Base-by-base conservation (phyloP, 1,140 invertebrate genomes). In the Belonocnema kinseyi region DNA sequence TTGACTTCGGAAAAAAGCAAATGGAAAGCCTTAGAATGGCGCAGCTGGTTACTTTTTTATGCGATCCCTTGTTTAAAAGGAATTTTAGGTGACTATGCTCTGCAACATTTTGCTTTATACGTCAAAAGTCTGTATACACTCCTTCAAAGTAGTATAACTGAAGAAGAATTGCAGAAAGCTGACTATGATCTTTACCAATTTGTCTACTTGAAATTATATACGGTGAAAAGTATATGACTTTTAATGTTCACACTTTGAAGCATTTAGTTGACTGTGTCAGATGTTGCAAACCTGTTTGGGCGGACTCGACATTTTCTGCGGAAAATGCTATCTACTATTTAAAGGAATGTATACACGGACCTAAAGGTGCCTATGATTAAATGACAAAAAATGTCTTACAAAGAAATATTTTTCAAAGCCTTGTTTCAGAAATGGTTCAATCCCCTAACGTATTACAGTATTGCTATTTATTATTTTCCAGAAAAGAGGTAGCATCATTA, bases 241-340 rank as follows among this genome's bases (percentile, higher is more conserved):
- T 16, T 53, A 53, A 53, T 53, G n/a, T 53, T 53, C 52, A 53
- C 52, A n/a, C 13, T n/a, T 53, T 53, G n/a, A 53, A 53, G 52
- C 52, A 12, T 53, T n/a, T 53, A 53, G 52, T 53, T 53, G 52
- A 53, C 52, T 53, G 52, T 53, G 52, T 53, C 13, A 53, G 52
- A 53, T 53, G 13, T 14, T 10, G 52, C 52, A 12, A 12, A 10
- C 52, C 52, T 0, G 1, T 53, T 14, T 53, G 52, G 12, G 13
- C 52, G 6, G 14, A 14, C 3, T 53, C 52, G n/a, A 53, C 52
- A 16, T 53, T 53, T n/a, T 53, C 13, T 2, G 6, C n/a, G 13
- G 12, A 5, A 53, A 53, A 53, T n/a, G 7, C 52, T n/a, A 53
- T 53, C 13, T 53, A 53, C 52, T 53, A 53, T 53, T 53, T 16